phyloP scores from a whole-genome alignment of 2,113 vertebrate genomes.

The Plectropomus leopardus region DNA sequence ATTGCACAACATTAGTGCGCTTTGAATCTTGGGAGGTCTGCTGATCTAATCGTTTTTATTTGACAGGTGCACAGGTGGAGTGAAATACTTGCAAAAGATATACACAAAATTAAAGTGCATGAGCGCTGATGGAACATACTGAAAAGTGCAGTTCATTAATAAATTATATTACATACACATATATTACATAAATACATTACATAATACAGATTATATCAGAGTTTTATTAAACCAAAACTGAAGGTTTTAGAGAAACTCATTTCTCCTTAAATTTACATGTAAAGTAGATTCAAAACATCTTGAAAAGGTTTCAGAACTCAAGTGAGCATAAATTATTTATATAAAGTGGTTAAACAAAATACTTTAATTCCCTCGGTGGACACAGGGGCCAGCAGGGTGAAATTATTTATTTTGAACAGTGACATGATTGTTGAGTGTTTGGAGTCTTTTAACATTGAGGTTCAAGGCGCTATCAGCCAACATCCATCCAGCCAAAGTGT shows the following conservation, averaged over 20 bases:
- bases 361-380: neutral
- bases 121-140: neutral
- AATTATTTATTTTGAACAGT: slow-evolving; percentile 2
- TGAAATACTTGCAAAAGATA: neutral
- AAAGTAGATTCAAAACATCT: neutral
- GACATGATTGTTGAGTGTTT: neutral
- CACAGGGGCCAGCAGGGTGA: neutral
- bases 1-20: neutral
- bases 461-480: neutral
- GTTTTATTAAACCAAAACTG: neutral
- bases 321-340: neutral
- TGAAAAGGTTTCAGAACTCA: neutral
- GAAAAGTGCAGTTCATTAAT: neutral
- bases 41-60: neutral
- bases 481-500: neutral
- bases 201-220: neutral
- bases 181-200: too few species aligned
- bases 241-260: neutral
- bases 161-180: too few species aligned
- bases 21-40: neutral
- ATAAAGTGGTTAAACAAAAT: neutral
- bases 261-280: neutral
- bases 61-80: neutral
- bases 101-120: neutral
- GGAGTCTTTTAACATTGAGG: neutral